phyloP scores from a whole-genome alignment of 2,888 invertebrate genomes.

The Sycophila texana region DNA sequence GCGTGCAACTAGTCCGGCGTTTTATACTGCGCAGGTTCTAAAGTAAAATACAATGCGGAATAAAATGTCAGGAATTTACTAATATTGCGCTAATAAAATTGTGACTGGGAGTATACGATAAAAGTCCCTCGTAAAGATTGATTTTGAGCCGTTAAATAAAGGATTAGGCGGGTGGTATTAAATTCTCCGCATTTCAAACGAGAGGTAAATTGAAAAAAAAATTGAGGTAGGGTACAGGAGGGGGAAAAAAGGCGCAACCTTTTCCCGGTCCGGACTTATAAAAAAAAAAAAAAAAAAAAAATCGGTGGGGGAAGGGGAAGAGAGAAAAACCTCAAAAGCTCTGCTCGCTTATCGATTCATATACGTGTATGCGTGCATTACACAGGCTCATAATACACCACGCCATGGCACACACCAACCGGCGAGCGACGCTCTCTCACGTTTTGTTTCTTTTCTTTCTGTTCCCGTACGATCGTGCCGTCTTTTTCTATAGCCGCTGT shows the following conservation, averaged over 20 bases:
- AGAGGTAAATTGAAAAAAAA: constrained; percentile 46
- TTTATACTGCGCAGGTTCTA: neutral
- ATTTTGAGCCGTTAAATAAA: constrained; percentile 53
- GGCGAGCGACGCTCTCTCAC: constrained; percentile 6
- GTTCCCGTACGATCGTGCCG: neutral
- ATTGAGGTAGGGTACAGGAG: neutral
- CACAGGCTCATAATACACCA: neutral
- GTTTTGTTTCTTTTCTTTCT: constrained; percentile 39
- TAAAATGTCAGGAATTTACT: constrained; percentile 10
- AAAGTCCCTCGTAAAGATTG: constrained; percentile 31
- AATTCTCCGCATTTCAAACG: constrained; percentile 34
- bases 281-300: constrained; percentile 1
- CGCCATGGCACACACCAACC: constrained; percentile 11
- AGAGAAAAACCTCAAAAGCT: constrained; percentile 51
- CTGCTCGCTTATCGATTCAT: constrained; percentile 51
- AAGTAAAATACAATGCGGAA: neutral
- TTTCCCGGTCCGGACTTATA: constrained; percentile 8
- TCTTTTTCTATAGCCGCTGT: constrained; percentile 12
- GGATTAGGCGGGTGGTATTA: constrained; percentile 38
- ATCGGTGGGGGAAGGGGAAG: neutral
- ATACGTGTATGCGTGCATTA: constrained; percentile 19
- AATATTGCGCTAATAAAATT: constrained; percentile 12
- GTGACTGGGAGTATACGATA: neutral
- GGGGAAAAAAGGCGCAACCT: constrained; percentile 19
- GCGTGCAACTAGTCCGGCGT: neutral